Evolutionary conservation across 2,888 invertebrate genomes (phyloP).

Genomic region (Hylaea fasciaria): DNA sequence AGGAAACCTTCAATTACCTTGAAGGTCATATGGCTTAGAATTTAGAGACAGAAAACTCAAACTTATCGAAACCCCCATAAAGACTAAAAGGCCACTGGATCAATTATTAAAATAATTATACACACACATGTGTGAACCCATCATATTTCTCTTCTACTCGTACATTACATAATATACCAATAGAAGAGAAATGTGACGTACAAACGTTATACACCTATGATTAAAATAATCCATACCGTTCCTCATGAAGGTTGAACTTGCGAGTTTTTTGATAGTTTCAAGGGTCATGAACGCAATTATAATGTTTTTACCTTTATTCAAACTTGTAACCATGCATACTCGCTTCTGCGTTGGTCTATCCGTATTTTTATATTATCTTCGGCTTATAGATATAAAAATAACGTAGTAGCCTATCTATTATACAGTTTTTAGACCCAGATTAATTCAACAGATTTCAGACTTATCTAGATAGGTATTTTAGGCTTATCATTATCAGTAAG

Average conservation of each 20-base stretch:
- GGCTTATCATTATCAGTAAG: constrained; percentile 15
- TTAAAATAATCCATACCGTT: constrained; percentile 18
- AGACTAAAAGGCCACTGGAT: too few relatives aligned
- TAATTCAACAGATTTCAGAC: neutral
- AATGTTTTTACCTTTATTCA: too few relatives aligned
- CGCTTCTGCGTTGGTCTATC: too few relatives aligned
- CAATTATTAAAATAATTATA: too few relatives aligned
- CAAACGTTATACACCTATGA: constrained; percentile 9
- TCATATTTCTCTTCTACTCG: too few relatives aligned
- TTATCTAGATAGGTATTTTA: constrained; percentile 10
- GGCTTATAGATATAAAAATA: too few relatives aligned
- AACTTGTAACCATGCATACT: too few relatives aligned
- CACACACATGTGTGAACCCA: too few relatives aligned
- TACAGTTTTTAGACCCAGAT: neutral
- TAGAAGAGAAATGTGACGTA: constrained; percentile 15
- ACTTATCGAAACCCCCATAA: constrained; percentile 16
- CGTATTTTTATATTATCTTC: too few relatives aligned
- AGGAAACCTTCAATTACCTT: constrained; percentile 23
- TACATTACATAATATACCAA: neutral
- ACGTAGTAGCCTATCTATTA: too few relatives aligned
- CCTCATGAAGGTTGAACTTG: constrained; percentile 14
- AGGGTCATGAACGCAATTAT: constrained; percentile 3
- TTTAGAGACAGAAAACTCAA: constrained; percentile 9
- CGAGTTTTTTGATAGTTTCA: constrained; percentile 11
- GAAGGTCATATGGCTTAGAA: constrained; percentile 9